phyloP scores from a whole-genome alignment of 2,113 vertebrate species.

The Macroglossus sobrinus region DNA sequence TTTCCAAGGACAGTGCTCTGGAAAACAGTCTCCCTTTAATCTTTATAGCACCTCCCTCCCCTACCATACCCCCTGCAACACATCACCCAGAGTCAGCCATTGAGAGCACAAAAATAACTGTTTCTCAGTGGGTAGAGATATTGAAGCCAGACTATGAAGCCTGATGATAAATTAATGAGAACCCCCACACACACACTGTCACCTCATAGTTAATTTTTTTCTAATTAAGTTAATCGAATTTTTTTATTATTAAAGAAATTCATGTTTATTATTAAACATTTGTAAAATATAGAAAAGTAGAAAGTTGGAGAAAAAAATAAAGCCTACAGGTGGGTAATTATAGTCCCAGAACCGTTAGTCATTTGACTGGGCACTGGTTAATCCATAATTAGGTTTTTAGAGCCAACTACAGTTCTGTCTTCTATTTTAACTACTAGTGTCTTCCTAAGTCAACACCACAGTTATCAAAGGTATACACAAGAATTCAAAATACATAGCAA shows the following conservation, averaged over 20 bases:
- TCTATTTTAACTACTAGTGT: background rate
- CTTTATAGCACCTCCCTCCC: background rate
- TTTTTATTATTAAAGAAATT: slow-evolving; percentile 67
- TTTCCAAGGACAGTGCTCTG: background rate
- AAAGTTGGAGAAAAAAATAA: slow-evolving; percentile 56
- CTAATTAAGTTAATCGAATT: slow-evolving; percentile 76
- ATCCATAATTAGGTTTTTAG: slow-evolving; percentile 44
- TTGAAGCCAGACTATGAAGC: background rate
- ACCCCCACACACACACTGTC: background rate
- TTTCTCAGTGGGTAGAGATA: background rate
- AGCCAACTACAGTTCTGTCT: background rate
- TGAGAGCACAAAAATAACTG: background rate
- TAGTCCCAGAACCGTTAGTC: slow-evolving; percentile 59
- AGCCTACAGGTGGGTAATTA: slow-evolving; percentile 73
- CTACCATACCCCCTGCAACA: no score
- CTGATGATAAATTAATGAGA: slow-evolving; percentile 63
- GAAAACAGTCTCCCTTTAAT: background rate
- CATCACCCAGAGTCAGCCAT: background rate
- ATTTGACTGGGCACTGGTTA: slow-evolving; percentile 52
- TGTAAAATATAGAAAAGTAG: slow-evolving; percentile 62
- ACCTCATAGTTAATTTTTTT: slow-evolving; percentile 74
- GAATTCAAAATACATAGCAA: background rate
- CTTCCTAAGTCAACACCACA: background rate
- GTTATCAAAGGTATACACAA: background rate
- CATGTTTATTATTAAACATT: slow-evolving; percentile 67